Conservation (phyloP, 2,888 invertebrate genomes). For the Muschampia plurimacula region DNA sequence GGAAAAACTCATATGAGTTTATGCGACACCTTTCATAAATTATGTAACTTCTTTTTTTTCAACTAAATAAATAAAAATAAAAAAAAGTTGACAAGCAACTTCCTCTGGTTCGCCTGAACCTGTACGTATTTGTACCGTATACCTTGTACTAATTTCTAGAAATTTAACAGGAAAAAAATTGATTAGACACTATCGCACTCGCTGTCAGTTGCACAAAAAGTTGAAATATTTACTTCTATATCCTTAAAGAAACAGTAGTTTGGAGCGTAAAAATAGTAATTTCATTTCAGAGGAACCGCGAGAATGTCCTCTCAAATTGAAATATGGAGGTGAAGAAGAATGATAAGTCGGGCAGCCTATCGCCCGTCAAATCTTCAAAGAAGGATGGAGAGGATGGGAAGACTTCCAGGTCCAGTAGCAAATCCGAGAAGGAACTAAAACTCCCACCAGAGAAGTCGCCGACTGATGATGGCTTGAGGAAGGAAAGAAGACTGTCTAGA, state of each 20-base stretch:
- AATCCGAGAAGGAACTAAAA: constrained; percentile 70
- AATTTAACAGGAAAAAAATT: not conserved
- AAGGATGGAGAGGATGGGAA: constrained; percentile 68
- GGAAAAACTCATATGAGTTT: too few relatives aligned
- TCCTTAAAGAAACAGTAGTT: not conserved
- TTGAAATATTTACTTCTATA: not conserved
- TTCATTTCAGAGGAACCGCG: constrained; percentile 58
- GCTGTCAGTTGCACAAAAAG: not conserved
- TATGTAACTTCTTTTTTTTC: too few relatives aligned
- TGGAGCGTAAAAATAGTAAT: constrained; percentile 13
- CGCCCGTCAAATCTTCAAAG: constrained; percentile 70
- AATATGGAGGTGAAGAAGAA: constrained; percentile 81
- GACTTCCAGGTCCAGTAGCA: constrained; percentile 64
- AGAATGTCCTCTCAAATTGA: constrained; percentile 64
- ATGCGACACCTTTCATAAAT: too few relatives aligned
- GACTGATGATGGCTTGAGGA: constrained; percentile 59
- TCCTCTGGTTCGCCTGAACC: too few relatives aligned
- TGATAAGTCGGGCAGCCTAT: constrained; percentile 77
- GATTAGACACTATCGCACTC: not conserved
- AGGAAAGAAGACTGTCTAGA: constrained; percentile 65
- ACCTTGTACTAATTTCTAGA: too few relatives aligned
- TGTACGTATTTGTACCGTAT: too few relatives aligned
- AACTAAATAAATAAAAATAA: too few relatives aligned
- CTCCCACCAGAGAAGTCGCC: constrained; percentile 75
- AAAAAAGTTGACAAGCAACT: too few relatives aligned